Evolutionary conservation across 2,113 vertebrate genomes (phyloP), one percentile per base, ranked within the genome.

Genomic region (Blennius ocellaris): DNA sequence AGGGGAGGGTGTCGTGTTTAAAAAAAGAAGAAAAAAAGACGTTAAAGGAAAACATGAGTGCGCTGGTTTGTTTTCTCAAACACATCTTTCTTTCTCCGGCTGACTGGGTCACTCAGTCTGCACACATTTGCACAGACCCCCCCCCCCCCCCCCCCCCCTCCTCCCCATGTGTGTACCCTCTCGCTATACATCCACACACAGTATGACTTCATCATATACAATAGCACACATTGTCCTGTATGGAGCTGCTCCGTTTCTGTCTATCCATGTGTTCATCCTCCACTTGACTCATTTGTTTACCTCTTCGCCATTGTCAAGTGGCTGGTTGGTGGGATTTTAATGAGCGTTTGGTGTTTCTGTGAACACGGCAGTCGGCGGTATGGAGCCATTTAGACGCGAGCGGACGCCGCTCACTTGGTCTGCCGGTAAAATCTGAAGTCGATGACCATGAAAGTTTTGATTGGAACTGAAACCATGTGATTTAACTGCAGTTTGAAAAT

Each of bases 161-260:
- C 3, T 43, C 43, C 9, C 9, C 12, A 9, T 44, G 9, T 45
- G 0, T 17, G 44, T 57, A 43, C 63, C 83, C 70, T 49, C 40
- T 0, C 60, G 83, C 67, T 72, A 16, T 58, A 56, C 12, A 76
- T 70, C 68, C 57, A 30, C 21, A 30, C 21, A 30, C 21, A 30
- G 21, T 30, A 39, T 89, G 83, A 87, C 83, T 69, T 90, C 89
- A 78, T 81, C 69, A 53, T 56, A 40, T 49, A 92, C 81, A 92
- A 90, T 74, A 53, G 79, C 41, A 5, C 1, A 0, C 71, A 56
- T 89, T 92, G 87, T 90, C 48, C 16, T 12, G 30, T 0, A 57
- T 79, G 36, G 43, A 54, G 47, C 58, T 51, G 47, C 58, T 15
- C 30, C 61, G 51, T 53, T 15, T 44, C 40, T 66, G 57, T 66